Percentiles rank a stretch among this genome's conserved stretches.
These are phyloP conservation scores for Meriones psammophilus DNA, from an alignment of 2,797 vertebrate species.

Conservation along the genomic window DNA sequence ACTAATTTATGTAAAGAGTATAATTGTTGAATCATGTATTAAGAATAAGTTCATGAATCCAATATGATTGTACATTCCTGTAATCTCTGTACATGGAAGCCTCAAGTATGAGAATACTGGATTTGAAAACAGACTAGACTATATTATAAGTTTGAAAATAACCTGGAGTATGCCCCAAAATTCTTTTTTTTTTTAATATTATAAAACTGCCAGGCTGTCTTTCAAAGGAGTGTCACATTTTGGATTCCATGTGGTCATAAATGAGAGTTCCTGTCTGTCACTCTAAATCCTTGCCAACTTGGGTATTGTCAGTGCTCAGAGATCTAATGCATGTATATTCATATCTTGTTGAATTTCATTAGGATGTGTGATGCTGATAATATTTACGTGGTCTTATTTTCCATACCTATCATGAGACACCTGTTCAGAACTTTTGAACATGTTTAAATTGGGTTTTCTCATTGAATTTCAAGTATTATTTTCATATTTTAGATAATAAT, in stretches of 20 bases:
- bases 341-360: neutral
- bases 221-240: neutral
- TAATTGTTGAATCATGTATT: neutral
- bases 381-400: neutral
- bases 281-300: neutral
- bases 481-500: neutral
- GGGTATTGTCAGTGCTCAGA: neutral
- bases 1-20: neutral
- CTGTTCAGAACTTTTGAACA: neutral
- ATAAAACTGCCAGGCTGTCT: neutral
- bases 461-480: neutral
- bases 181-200: neutral
- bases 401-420: neutral
- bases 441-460: neutral
- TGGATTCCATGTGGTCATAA: neutral
- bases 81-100: neutral
- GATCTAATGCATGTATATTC: too few species aligned
- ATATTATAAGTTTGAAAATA: neutral
- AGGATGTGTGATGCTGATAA: neutral
- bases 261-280: neutral
- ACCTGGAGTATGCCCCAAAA: neutral
- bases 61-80: neutral
- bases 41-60: neutral
- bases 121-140: neutral
- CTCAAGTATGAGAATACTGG: neutral